Conservation (phyloP, 1,140 invertebrate genomes). For the Diorhabda carinulata region DNA sequence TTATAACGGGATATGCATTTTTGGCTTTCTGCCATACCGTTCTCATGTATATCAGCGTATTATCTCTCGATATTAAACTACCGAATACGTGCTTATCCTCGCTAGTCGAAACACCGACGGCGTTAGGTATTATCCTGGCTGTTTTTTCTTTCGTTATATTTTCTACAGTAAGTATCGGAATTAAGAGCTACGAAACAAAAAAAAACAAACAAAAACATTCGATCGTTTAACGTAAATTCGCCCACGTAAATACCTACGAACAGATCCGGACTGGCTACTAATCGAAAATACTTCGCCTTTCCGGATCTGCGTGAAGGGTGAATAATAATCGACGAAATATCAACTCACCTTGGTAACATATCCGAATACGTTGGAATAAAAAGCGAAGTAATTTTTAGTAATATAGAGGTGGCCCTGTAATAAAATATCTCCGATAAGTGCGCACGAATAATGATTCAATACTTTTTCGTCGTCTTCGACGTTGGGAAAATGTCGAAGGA, state of each 20-base stretch:
- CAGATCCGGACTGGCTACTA: not conserved
- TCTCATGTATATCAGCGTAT: slow-evolving; percentile 76
- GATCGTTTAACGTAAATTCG: not conserved
- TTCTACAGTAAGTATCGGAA: slow-evolving; percentile 75
- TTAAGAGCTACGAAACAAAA: slow-evolving; percentile 61
- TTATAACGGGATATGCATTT: slow-evolving; percentile 28
- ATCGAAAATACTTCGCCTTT: too few relatives aligned
- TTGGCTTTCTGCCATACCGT: slow-evolving; percentile 45
- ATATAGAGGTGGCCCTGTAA: slow-evolving; percentile 90
- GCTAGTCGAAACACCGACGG: slow-evolving; percentile 77
- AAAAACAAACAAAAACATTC: slow-evolving; percentile 4
- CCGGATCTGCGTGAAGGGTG: too few relatives aligned
- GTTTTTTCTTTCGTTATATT: slow-evolving; percentile 88
- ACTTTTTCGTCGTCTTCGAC: slow-evolving; percentile 72
- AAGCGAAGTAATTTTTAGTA: slow-evolving; percentile 89
- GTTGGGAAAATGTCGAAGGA: slow-evolving; percentile 68
- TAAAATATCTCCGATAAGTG: slow-evolving; percentile 85
- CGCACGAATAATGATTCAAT: slow-evolving; percentile 87
- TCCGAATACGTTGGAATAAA: slow-evolving; percentile 92
- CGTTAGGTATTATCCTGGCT: slow-evolving; percentile 85
- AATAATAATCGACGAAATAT: not conserved
- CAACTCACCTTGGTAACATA: slow-evolving; percentile 79
- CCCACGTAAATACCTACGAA: not conserved
- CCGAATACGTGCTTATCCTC: slow-evolving; percentile 83
- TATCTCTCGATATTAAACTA: slow-evolving; percentile 81